Conservation (phyloP, 2,888 invertebrate species). For the Cephus runcator region DNA sequence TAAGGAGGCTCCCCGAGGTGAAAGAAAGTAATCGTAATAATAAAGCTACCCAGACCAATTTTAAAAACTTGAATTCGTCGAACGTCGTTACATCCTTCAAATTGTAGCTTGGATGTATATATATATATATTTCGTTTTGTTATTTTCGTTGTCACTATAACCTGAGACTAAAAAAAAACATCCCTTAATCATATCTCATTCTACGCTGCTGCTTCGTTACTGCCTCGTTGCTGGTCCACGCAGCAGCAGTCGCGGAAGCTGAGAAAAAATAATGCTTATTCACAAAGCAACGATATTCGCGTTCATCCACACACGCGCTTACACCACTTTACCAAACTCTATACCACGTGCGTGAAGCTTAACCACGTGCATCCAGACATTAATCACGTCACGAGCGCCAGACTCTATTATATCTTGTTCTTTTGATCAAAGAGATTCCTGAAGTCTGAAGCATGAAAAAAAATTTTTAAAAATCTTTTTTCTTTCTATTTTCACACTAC, state of each 20-base stretch:
- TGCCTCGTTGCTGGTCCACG: neutral
- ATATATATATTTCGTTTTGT: neutral
- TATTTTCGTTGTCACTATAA: neutral
- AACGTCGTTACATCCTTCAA: neutral
- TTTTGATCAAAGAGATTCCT: neutral
- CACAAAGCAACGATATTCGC: neutral
- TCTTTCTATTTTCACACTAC: neutral
- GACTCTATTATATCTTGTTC: neutral
- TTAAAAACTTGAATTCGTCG: neutral
- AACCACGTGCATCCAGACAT: neutral
- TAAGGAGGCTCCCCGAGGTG: neutral
- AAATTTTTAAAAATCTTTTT: neutral
- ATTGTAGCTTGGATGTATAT: neutral
- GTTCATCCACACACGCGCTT: neutral
- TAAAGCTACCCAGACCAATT: neutral
- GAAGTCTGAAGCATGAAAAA: neutral
- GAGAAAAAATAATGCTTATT: neutral
- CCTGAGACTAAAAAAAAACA: neutral
- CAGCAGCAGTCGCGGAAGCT: neutral
- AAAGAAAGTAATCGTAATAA: neutral
- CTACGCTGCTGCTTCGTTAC: neutral
- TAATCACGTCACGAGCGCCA: neutral
- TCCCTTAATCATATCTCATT: neutral
- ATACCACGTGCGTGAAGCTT: neutral
- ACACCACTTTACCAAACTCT: neutral